Base-by-base conservation (phyloP, 2,888 invertebrate genomes). In the Cremastinae sp. region DNA sequence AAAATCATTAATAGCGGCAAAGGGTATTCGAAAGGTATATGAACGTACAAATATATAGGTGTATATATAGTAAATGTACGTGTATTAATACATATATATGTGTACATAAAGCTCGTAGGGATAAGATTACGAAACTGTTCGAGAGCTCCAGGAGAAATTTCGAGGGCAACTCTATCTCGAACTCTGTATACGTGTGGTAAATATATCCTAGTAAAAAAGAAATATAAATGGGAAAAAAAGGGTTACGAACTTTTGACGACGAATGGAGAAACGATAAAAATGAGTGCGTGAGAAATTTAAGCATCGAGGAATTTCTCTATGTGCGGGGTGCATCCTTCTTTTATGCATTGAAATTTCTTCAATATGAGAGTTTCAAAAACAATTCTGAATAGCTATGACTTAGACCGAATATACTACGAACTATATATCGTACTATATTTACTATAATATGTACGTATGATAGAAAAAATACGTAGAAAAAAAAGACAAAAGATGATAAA, bases 1-100 rank as follows among this genome's bases (percentile, higher is more conserved):
- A 79, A 79, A 77, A 75, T 79, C 72, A 77, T 75, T 77, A 79
- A 79, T 79, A 69, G 71, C 58, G 61, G 72, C 9, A 20, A 18
- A 18, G 16, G n/a, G 12, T 2, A 16, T 9, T 35, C 37, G 35
- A 59, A 37, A n/a, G n/a, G n/a, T n/a, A n/a, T 49, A 28, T 41
- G 35, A 47, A 45, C 55, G 22, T 22, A 49, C n/a, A 18, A 7
- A 22, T 64, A 51, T 41, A n/a, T 41, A 55, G 49, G 28, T 56
- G 28, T 28, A 58, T 58, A 59, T 18, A n/a, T 12, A 53, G 53
- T n/a, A n/a, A n/a, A n/a, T n/a, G n/a, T n/a, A n/a, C n/a, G n/a
- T n/a, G n/a, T n/a, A n/a, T n/a, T n/a, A n/a, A 71, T 43, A 22
- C 35, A 45, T 8, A 10, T n/a, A 18, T 41, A 43, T 45, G 59